A percentile compares a stretch with the other conserved stretches of the same genome.
Evolutionary conservation across 2,888 invertebrate species (phyloP).

Genomic region (Falcaria lacertinaria): DNA sequence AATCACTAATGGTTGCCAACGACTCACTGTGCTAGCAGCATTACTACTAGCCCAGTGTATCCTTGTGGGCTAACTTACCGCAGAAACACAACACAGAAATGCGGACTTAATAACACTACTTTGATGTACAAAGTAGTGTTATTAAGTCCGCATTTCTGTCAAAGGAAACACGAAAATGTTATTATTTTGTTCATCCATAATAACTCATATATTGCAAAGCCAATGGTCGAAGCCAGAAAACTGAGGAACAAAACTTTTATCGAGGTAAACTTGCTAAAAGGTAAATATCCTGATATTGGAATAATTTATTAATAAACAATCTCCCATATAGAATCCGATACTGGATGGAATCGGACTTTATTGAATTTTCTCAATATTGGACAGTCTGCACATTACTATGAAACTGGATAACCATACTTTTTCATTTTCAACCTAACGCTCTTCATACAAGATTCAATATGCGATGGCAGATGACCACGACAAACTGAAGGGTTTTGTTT

Average conservation of each 20-base stretch:
- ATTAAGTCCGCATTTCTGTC: too few relatives aligned
- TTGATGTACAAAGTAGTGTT: too few relatives aligned
- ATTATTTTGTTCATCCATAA: too few relatives aligned
- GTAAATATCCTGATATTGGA: not conserved
- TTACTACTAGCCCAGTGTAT: too few relatives aligned
- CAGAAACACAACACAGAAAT: too few relatives aligned
- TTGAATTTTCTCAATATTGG: conserved; percentile 2
- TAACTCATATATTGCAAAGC: too few relatives aligned
- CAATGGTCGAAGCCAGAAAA: too few relatives aligned
- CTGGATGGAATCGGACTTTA: not conserved
- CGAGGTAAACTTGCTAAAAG: not conserved
- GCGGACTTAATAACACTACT: too few relatives aligned
- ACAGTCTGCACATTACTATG: not conserved
- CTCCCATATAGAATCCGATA: not conserved
- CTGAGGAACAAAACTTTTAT: not conserved
- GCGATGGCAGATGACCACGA: not conserved
- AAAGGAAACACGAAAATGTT: too few relatives aligned
- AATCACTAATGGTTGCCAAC: too few relatives aligned
- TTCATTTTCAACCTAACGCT: not conserved
- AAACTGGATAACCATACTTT: not conserved
- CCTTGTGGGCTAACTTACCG: too few relatives aligned
- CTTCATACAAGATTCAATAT: not conserved
- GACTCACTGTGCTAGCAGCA: too few relatives aligned
- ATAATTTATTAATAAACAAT: conserved; percentile 3
- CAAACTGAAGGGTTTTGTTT: not conserved